Percentiles rank a stretch among this genome's conserved stretches.
phyloP scores from a whole-genome alignment of 2,797 vertebrate genomes.

The Enteromius trimaculatus region DNA sequence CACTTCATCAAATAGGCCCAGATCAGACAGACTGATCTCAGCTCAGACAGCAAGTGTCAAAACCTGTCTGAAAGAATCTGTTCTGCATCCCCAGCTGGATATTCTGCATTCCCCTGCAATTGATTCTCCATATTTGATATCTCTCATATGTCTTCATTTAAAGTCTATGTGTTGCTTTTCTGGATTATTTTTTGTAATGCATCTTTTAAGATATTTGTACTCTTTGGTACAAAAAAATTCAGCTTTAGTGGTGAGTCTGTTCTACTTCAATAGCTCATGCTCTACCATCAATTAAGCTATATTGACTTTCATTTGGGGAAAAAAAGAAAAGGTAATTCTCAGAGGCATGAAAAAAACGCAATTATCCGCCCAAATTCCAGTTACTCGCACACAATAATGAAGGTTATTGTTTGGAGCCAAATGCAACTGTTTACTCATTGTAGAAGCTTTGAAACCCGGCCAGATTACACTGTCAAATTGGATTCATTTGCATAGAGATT shows the following conservation, averaged over 20 bases:
- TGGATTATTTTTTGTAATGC: neutral
- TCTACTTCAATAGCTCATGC: constrained; percentile 14
- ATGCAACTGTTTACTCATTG: constrained; percentile 39
- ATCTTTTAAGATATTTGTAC: neutral
- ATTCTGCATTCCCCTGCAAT: constrained; percentile 22
- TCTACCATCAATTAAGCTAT: constrained; percentile 12
- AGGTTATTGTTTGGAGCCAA: constrained; percentile 19
- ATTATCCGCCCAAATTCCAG: constrained; percentile 49
- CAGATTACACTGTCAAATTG: constrained; percentile 45
- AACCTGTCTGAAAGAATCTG: constrained; percentile 52
- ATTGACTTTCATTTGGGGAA: constrained; percentile 19
- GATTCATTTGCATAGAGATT: constrained; percentile 42
- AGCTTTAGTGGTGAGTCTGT: neutral
- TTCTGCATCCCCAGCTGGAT: constrained; percentile 26
- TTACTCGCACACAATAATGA: constrained; percentile 5
- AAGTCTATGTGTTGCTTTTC: neutral
- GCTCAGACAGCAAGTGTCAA: constrained; percentile 58
- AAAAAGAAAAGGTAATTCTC: constrained; percentile 24
- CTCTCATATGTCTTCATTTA: constrained; percentile 6
- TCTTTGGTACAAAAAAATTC: neutral
- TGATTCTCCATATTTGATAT: constrained; percentile 26
- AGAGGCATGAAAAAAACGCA: constrained; percentile 34
- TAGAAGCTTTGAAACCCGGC: constrained; percentile 45
- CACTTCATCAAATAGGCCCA: constrained; percentile 53
- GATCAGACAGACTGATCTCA: constrained; percentile 48